Conservation (phyloP, 2,113 vertebrate species). For the Heliornis fulica region DNA sequence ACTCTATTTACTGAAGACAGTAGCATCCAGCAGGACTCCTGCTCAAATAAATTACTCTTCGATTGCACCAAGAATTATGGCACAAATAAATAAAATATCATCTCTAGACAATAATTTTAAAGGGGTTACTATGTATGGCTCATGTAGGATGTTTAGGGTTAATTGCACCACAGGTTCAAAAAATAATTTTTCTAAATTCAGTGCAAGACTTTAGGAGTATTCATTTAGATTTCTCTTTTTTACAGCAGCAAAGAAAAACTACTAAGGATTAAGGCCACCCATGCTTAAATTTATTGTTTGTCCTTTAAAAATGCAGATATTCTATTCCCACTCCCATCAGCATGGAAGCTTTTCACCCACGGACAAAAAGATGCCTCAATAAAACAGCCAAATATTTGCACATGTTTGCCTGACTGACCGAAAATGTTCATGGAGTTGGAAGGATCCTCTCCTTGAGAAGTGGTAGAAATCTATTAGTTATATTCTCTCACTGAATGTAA, state of each 20-base stretch:
- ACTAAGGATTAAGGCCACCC: constrained; percentile 81
- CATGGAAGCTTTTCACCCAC: constrained; percentile 63
- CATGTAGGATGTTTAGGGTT: constrained; percentile 68
- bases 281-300: constrained; percentile 79
- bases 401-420: constrained; percentile 65
- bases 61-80: constrained; percentile 37
- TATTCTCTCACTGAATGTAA: constrained; percentile 54
- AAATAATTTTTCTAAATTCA: constrained; percentile 74
- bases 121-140: constrained; percentile 72
- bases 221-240: constrained; percentile 51
- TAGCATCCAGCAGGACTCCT: constrained; percentile 65
- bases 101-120: constrained; percentile 48
- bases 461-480: constrained; percentile 55
- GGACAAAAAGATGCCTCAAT: constrained; percentile 56
- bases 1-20: constrained; percentile 65
- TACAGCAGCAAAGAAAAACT: constrained; percentile 78
- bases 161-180: constrained; percentile 73
- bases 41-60: constrained; percentile 34
- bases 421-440: constrained; percentile 47
- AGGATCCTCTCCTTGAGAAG: constrained; percentile 62
- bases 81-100: constrained; percentile 51
- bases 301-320: constrained; percentile 76
- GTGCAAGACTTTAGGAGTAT: constrained; percentile 75
- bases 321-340: constrained; percentile 58
- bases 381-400: constrained; percentile 63